These are phyloP conservation scores for Vanessa tameamea DNA, from an alignment of 1,140 invertebrate genomes.

Conservation along the genomic window DNA sequence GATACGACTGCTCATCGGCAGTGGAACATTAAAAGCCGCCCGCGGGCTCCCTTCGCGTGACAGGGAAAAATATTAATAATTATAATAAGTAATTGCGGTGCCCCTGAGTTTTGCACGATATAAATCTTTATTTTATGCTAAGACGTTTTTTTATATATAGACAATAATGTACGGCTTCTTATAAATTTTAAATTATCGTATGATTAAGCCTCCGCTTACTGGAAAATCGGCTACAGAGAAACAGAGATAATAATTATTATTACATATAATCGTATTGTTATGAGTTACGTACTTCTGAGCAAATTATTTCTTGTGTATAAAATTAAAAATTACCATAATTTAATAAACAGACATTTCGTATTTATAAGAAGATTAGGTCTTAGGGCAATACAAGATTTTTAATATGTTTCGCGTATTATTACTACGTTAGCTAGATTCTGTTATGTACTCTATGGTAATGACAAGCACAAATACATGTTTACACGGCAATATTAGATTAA, in stretches of 20 bases:
- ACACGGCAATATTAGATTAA: constrained; percentile 40
- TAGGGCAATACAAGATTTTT: background rate
- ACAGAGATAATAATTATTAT: background rate
- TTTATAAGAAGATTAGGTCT: too few species aligned
- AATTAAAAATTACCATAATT: background rate
- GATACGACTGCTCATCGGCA: constrained; percentile 58
- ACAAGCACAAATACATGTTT: constrained; percentile 22
- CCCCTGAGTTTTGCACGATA: constrained; percentile 44
- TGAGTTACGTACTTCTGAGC: background rate
- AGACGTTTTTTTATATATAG: constrained; percentile 28
- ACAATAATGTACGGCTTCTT: constrained; percentile 15
- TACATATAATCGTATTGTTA: constrained; percentile 1
- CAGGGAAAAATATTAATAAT: constrained; percentile 67
- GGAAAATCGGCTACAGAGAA: constrained; percentile 2
- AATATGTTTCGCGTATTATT: constrained; percentile 23
- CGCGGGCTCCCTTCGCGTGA: constrained; percentile 58
- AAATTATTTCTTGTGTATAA: background rate
- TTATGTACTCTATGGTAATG: constrained; percentile 28
- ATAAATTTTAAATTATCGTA: constrained; percentile 15
- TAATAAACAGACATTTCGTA: background rate
- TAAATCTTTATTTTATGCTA: constrained; percentile 48
- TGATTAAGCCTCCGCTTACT: constrained; percentile 6
- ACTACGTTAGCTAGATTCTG: constrained; percentile 37
- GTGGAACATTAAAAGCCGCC: constrained; percentile 53
- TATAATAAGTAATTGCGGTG: constrained; percentile 56